Evolutionary conservation across 2,888 invertebrate species (phyloP), one percentile per base, ranked within the genome.

Genomic region (Cremastinae sp.): DNA sequence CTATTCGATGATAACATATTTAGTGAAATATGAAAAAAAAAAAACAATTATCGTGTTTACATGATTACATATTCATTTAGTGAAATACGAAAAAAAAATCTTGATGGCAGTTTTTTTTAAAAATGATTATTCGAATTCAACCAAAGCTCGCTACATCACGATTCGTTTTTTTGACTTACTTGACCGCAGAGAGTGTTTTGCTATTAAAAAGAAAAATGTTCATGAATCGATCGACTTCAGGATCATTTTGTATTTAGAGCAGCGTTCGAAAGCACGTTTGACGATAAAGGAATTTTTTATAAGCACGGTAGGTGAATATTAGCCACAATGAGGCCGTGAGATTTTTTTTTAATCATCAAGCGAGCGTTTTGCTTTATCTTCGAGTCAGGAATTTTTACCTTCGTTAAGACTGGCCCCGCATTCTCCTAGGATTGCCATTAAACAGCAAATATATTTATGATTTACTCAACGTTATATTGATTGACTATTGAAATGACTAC

Each of bases 171-270:
- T 16, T 68, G 80, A 90, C 89, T 90, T 89, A 90, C 90, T 90
- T 90, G 89, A 84, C 90, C 90, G 83, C 89, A 90, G 61, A 90
- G 84, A 76, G 90, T 90, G 84, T 85, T 86, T 90, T 90, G 90
- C 90, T 90, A 85, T 74, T 75, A 77, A 82, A 82, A 70, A 71
- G 65, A 64, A 64, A 20, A 51, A 65, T 28, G 7, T 53, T 41
- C n/a, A 62, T 79, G 55, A 72, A 73, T 66, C 62, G 51, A 45
- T 51, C 16, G 59, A 9, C 70, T 79, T 81, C 58, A 81, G 37
- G 35, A 35, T 61, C 18, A 35, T 2, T 16, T 37, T n/a, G 56
- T 45, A 56, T 59, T 41, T 35, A 28, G 20, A 37, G 51, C 16
- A 39, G 59, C 55, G 8, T 43, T 65, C 28, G 28, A 41, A 43